phyloP scores from a whole-genome alignment of 1,140 invertebrate genomes.

The Ctenoplectra terminalis region DNA sequence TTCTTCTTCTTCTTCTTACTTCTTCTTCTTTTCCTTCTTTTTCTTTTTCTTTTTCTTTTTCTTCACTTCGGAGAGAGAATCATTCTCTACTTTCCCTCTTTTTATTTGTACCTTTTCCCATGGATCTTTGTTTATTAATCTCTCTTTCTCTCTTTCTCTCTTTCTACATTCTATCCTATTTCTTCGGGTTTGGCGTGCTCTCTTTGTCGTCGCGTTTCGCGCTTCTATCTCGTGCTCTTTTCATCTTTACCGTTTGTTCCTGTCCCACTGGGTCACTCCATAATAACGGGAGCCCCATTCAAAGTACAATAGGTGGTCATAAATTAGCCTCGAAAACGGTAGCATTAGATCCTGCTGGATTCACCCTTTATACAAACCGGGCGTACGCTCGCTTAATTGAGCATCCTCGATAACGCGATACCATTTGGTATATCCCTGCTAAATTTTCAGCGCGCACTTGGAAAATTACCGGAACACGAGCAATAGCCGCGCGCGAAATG shows the following conservation, averaged over 20 bases:
- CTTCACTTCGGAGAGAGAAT: not conserved
- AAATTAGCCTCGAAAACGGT: slow-evolving; percentile 70
- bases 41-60: no score
- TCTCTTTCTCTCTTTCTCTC: slow-evolving; percentile 11
- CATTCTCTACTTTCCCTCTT: not conserved
- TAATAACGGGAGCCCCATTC: slow-evolving; percentile 56
- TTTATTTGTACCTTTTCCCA: not conserved
- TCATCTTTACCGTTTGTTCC: slow-evolving; percentile 43
- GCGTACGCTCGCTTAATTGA: slow-evolving; percentile 65
- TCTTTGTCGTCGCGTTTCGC: not conserved
- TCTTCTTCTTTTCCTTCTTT: no score
- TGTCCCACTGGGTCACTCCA: slow-evolving; percentile 15
- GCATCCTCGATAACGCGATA: slow-evolving; percentile 62
- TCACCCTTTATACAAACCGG: slow-evolving; percentile 68
- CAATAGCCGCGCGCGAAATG: not conserved
- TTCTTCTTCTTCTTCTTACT: no score
- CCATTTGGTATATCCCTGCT: slow-evolving; percentile 39
- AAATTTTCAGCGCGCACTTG: slow-evolving; percentile 37
- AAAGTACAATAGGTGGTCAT: slow-evolving; percentile 65
- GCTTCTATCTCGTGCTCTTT: slow-evolving; percentile 18
- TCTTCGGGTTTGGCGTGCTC: not conserved
- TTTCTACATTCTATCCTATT: not conserved
- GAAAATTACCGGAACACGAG: slow-evolving; percentile 18
- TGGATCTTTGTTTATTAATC: slow-evolving; percentile 26
- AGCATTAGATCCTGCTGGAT: slow-evolving; percentile 70